Evolutionary conservation across 2,113 vertebrate species (phyloP).

Genomic region (Butastur rufipennis): DNA sequence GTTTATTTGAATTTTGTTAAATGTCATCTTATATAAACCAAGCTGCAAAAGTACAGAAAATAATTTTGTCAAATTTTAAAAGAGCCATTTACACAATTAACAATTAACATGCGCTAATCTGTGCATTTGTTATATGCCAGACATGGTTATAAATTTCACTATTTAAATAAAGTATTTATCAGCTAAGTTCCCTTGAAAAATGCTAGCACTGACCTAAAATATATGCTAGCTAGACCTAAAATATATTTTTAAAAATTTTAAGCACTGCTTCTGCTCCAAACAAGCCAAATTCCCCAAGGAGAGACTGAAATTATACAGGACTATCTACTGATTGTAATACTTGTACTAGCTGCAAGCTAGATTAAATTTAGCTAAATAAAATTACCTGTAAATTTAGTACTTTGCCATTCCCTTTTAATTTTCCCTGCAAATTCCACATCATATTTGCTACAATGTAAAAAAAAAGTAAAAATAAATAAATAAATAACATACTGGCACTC

Average conservation of each 20-base stretch:
- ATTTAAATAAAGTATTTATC: background rate
- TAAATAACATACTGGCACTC: background rate
- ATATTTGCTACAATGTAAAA: background rate
- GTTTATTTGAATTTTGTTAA: background rate
- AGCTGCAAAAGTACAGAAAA: background rate
- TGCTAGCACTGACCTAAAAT: background rate
- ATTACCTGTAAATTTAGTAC: background rate
- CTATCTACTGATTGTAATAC: background rate
- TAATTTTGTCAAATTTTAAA: background rate
- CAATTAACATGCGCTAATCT: background rate
- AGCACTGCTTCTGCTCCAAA: background rate
- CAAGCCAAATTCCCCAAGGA: background rate
- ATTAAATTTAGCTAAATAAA: background rate
- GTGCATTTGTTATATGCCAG: background rate
- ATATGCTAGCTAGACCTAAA: background rate
- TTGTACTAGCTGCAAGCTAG: background rate
- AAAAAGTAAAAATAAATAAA: too few species aligned
- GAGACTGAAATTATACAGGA: background rate
- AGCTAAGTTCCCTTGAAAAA: background rate
- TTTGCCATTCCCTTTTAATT: background rate
- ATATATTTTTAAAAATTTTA: background rate
- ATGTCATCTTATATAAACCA: background rate
- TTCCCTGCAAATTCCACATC: background rate
- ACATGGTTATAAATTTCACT: background rate
- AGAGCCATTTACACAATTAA: background rate